Percentiles rank a stretch among this genome's conserved stretches.
Conservation (phyloP, 2,113 vertebrate genomes). For the Erpornis zantholeuca region DNA sequence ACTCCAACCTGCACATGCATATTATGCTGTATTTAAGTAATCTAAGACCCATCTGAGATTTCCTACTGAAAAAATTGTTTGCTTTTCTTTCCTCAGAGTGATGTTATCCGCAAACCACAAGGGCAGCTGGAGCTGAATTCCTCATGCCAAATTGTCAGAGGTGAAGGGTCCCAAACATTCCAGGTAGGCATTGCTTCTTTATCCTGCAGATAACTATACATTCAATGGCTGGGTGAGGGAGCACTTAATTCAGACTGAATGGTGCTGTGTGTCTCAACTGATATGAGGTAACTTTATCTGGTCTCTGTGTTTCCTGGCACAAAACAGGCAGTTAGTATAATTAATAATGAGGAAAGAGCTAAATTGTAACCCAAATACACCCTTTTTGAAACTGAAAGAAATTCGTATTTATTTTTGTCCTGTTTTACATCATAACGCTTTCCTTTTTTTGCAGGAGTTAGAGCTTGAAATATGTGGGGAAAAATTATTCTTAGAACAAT, state of each 20-base stretch:
- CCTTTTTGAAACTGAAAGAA: not conserved
- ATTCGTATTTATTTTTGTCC: not conserved
- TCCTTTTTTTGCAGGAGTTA: not conserved
- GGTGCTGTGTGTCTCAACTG: not conserved
- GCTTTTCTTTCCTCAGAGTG: constrained; percentile 73
- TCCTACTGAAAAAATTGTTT: not conserved
- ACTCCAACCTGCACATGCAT: not conserved
- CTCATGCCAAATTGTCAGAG: constrained; percentile 81
- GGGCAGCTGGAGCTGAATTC: constrained; percentile 88
- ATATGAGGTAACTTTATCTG: not conserved
- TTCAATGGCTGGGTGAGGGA: not conserved
- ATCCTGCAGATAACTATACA: not conserved
- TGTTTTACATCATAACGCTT: not conserved
- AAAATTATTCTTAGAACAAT: not conserved
- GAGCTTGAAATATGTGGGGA: not conserved
- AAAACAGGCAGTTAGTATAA: not conserved
- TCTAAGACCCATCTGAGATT: not conserved
- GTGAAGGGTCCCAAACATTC: constrained; percentile 86
- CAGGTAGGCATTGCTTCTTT: constrained; percentile 70
- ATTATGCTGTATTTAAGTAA: not conserved
- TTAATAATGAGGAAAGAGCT: not conserved
- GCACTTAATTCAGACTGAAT: not conserved
- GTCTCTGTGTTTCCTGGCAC: not conserved
- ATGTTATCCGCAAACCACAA: constrained; percentile 87
- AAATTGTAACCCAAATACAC: not conserved